Conservation (phyloP, 2,888 invertebrate species). For the Lasius fuliginosus region DNA sequence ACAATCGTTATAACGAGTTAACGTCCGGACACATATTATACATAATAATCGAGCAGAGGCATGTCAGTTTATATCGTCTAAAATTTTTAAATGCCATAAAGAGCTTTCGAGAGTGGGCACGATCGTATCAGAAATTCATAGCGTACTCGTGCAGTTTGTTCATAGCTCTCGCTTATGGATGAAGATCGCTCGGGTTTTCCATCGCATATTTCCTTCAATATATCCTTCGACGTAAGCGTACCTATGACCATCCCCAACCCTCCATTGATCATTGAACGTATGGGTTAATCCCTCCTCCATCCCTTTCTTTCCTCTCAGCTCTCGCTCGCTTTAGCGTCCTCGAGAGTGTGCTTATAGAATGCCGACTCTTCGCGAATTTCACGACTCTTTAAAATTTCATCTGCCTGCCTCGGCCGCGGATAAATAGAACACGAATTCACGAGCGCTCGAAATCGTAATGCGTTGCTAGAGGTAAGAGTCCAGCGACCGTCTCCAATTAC, state of each 20-base stretch:
- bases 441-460: constrained; percentile 1
- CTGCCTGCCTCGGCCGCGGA: background rate
- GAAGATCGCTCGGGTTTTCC: constrained; percentile 6
- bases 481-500: constrained; percentile 16
- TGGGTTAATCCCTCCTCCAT: constrained; percentile 6
- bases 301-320: too few species aligned
- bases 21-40: background rate
- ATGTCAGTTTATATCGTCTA: background rate
- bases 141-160: background rate
- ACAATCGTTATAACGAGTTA: background rate
- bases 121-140: constrained; percentile 35
- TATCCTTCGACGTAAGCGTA: constrained; percentile 4
- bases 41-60: constrained; percentile 10
- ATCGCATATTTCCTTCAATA: constrained; percentile 29
- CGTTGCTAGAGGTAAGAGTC: constrained; percentile 6
- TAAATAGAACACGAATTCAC: constrained; percentile 25
- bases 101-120: background rate
- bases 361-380: constrained; percentile 5
- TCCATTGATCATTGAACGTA: constrained; percentile 7
- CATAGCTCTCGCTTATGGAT: background rate
- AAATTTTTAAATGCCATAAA: constrained; percentile 17
- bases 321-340: background rate
- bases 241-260: background rate
- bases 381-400: constrained; percentile 24
- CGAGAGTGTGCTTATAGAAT: background rate